Conservation (phyloP, 1,140 invertebrate genomes). For the Eciton burchellii region DNA sequence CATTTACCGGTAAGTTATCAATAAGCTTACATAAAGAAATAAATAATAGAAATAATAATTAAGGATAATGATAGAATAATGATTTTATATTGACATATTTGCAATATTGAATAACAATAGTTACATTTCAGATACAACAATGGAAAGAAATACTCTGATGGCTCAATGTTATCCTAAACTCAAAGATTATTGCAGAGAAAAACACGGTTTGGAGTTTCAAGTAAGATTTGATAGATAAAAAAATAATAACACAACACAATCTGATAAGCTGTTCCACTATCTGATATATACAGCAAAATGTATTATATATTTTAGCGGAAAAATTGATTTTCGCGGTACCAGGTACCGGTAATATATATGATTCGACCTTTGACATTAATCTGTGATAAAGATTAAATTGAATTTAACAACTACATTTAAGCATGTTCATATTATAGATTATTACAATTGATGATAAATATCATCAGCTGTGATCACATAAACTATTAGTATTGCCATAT, state of each 20-base stretch:
- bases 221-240: slow-evolving; percentile 84
- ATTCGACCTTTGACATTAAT: slow-evolving; percentile 23
- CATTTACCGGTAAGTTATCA: slow-evolving; percentile 94
- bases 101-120: background rate
- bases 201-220: slow-evolving; percentile 99
- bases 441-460: background rate
- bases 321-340: slow-evolving; percentile 74
- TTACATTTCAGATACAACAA: slow-evolving; percentile 93
- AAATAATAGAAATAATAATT: slow-evolving; percentile 13
- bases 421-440: background rate
- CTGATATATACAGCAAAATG: slow-evolving; percentile 26
- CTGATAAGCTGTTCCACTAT: background rate
- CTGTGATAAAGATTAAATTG: background rate
- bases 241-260: background rate
- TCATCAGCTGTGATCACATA: too few species aligned
- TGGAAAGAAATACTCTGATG: slow-evolving; percentile 99
- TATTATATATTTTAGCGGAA: slow-evolving; percentile 47
- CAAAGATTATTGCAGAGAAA: slow-evolving; percentile 98
- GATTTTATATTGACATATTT: background rate
- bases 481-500: too few species aligned
- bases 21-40: background rate
- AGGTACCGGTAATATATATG: slow-evolving; percentile 58
- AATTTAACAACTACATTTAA: background rate
- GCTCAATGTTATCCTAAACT: slow-evolving; percentile 98
- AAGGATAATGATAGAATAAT: background rate